Conservation (phyloP, 2,797 vertebrate species). For the Platalea minor region DNA sequence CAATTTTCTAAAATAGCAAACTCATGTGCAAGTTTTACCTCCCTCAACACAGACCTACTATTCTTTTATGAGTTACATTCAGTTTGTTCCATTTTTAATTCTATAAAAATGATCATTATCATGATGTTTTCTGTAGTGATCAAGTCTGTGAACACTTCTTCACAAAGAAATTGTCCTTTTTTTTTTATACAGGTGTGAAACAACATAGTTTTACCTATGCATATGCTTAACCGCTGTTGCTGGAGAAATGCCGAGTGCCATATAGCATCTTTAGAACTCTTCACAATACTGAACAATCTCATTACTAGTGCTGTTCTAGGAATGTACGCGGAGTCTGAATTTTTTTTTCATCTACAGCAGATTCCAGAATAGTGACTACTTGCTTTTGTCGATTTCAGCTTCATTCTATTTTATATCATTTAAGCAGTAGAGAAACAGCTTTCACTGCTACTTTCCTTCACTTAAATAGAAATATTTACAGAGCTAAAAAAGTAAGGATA, state of each 20-base stretch:
- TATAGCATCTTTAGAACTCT: fast-evolving
- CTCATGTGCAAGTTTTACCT: background rate
- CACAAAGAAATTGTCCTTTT: background rate
- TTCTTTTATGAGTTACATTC: background rate
- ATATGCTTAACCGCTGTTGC: background rate
- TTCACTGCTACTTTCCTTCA: background rate
- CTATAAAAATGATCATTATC: background rate
- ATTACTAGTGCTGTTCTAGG: background rate
- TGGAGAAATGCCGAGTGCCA: background rate
- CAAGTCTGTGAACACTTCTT: background rate
- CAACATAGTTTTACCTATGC: background rate
- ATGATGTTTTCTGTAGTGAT: background rate
- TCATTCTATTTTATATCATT: background rate
- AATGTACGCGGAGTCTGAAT: background rate
- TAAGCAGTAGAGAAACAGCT: background rate
- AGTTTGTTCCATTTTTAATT: background rate
- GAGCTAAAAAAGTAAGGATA: background rate
- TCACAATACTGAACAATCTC: background rate
- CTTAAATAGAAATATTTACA: background rate
- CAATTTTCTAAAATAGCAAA: background rate
- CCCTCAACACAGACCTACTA: background rate
- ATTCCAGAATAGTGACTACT: background rate
- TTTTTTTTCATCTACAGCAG: background rate
- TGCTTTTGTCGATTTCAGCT: background rate
- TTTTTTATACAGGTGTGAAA: background rate